These are phyloP conservation scores for Micrasema longulum DNA, from an alignment of 1,140 invertebrate genomes.

Conservation along the genomic window DNA sequence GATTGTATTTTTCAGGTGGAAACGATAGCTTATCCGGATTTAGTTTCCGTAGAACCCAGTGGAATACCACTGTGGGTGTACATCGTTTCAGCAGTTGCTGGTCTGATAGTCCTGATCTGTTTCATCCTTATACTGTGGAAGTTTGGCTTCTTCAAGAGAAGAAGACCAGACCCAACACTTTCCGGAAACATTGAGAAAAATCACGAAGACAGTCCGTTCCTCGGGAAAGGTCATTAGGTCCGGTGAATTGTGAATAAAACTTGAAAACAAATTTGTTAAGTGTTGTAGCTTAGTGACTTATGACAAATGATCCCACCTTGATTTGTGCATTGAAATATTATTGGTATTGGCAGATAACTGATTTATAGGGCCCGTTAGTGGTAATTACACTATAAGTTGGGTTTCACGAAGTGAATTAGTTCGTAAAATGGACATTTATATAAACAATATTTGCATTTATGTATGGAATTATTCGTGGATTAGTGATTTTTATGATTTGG, in stretches of 20 bases:
- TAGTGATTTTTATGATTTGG: too few relatives aligned
- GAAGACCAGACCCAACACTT: slow-evolving; percentile 82
- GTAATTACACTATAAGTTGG: background rate
- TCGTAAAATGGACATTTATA: too few relatives aligned
- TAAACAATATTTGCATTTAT: background rate
- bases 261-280: background rate
- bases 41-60: slow-evolving; percentile 75
- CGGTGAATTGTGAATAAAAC: background rate
- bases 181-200: slow-evolving; percentile 86
- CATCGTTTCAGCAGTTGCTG: slow-evolving; percentile 81
- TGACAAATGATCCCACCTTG: background rate
- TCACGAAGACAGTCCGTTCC: slow-evolving; percentile 73
- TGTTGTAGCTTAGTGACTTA: background rate
- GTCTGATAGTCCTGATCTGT: slow-evolving; percentile 81
- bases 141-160: slow-evolving; percentile 89
- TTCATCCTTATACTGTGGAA: slow-evolving; percentile 85
- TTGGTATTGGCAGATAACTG: too few relatives aligned
- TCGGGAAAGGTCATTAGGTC: background rate
- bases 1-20: slow-evolving; percentile 81
- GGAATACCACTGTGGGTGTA: slow-evolving; percentile 87
- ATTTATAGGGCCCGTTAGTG: too few relatives aligned
- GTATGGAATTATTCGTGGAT: background rate
- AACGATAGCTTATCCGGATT: slow-evolving; percentile 84
- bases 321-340: background rate
- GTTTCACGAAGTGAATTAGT: slow-evolving; percentile 4